phyloP scores from a whole-genome alignment of 2,113 vertebrate species.

The Centropus bengalensis region DNA sequence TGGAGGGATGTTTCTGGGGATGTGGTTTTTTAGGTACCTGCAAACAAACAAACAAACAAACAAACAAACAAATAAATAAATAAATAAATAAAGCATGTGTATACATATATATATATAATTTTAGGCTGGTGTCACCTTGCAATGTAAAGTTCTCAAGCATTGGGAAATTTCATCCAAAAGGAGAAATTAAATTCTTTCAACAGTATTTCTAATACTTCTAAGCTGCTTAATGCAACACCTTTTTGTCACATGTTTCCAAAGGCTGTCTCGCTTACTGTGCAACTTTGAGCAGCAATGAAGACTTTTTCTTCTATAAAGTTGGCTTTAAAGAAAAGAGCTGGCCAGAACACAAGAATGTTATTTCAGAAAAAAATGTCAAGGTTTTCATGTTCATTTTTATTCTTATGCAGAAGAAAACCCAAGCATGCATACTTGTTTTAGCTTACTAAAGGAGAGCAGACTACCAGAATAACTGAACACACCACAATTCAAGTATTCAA shows the following conservation, averaged over 20 bases:
- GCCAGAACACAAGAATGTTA: neutral
- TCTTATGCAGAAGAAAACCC: neutral
- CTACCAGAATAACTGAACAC: neutral
- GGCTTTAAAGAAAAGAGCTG: neutral
- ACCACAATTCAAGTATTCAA: neutral
- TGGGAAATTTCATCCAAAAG: neutral
- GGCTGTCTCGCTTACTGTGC: neutral
- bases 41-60: neutral
- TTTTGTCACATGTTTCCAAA: neutral
- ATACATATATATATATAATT: neutral
- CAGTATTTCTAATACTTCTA: neutral
- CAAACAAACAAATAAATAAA: neutral
- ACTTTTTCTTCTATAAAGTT: neutral
- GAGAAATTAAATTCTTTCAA: neutral
- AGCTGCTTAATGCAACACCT: neutral
- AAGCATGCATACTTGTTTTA: neutral
- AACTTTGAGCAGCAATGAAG: neutral
- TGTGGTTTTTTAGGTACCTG: neutral
- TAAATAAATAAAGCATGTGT: too few species aligned
- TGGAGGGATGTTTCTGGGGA: neutral
- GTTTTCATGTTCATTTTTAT: slow-evolving; percentile 32
- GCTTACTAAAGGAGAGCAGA: neutral
- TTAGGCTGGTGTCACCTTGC: neutral
- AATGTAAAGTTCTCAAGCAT: neutral
- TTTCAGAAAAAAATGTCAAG: neutral